A percentile compares a stretch with the other conserved stretches of the same genome.
Conservation (phyloP, 2,113 vertebrate species). For the Colinus virginianus region DNA sequence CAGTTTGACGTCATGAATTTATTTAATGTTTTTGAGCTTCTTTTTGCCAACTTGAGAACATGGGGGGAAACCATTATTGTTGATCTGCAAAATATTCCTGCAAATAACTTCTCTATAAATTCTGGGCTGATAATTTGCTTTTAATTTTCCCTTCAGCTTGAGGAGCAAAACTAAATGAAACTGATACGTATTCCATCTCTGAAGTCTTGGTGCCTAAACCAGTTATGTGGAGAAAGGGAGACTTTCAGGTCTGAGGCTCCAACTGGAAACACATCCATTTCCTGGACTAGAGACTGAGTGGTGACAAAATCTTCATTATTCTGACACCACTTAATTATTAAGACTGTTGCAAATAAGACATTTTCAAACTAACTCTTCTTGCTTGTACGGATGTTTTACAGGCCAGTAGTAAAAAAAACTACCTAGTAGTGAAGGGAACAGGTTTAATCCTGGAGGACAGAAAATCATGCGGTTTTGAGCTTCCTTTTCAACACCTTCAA, state of each 20-base stretch:
- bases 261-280: neutral
- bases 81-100: neutral
- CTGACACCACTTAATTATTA: neutral
- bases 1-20: neutral
- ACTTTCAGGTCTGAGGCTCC: neutral
- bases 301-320: neutral
- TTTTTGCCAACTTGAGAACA: neutral
- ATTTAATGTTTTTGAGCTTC: neutral
- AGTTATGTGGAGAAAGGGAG: neutral
- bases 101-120: neutral
- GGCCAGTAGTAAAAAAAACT: neutral
- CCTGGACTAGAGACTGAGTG: neutral
- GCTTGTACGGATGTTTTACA: neutral
- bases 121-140: neutral
- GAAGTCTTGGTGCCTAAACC: neutral
- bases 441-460: neutral
- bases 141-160: neutral
- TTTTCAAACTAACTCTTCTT: neutral
- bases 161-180: neutral
- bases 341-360: neutral
- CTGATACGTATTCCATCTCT: fast-evolving
- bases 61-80: neutral
- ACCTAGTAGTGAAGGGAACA: neutral
- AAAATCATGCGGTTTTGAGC: fast-evolving
- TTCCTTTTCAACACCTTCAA: neutral